These are phyloP conservation scores for Micrastur ruficollis DNA, from an alignment of 2,797 vertebrate species.

Conservation along the genomic window DNA sequence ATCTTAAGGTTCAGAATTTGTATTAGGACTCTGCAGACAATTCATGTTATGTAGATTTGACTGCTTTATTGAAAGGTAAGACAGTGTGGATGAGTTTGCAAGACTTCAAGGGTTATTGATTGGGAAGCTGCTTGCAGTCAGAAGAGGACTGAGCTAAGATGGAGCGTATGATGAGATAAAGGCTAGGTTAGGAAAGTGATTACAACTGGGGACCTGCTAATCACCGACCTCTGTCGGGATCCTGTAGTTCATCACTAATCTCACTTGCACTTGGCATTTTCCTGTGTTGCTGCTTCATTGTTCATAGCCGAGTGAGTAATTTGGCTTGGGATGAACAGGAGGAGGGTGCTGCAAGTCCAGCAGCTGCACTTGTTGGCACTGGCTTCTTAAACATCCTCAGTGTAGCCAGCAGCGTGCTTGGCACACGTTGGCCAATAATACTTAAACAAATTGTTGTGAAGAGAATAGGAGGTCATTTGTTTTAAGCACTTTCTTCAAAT, in stretches of 20 bases:
- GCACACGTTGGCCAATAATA: constrained; percentile 71
- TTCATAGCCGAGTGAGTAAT: constrained; percentile 72
- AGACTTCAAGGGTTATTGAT: constrained; percentile 61
- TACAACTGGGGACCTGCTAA: constrained; percentile 71
- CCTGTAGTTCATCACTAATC: constrained; percentile 75
- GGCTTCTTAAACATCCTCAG: constrained; percentile 70
- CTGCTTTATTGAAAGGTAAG: constrained; percentile 16
- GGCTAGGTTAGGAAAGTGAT: constrained; percentile 62
- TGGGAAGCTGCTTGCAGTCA: constrained; percentile 35
- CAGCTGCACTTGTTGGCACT: constrained; percentile 82
- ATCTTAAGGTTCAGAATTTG: neutral
- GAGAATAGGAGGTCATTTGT: constrained; percentile 57
- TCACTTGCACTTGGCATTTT: constrained; percentile 72
- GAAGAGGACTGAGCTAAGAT: constrained; percentile 58
- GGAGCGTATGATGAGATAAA: constrained; percentile 66
- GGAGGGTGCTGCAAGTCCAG: constrained; percentile 72
- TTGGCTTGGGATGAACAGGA: constrained; percentile 71
- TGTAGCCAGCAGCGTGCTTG: constrained; percentile 74
- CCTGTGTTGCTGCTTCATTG: constrained; percentile 64
- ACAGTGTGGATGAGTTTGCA: neutral
- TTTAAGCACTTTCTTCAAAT: neutral
- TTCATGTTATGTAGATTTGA: neutral
- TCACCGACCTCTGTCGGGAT: constrained; percentile 76
- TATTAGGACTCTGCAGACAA: neutral
- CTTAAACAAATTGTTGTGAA: constrained; percentile 75